These are phyloP conservation scores for Empis livida DNA, from an alignment of 2,888 invertebrate species.

Conservation along the genomic window DNA sequence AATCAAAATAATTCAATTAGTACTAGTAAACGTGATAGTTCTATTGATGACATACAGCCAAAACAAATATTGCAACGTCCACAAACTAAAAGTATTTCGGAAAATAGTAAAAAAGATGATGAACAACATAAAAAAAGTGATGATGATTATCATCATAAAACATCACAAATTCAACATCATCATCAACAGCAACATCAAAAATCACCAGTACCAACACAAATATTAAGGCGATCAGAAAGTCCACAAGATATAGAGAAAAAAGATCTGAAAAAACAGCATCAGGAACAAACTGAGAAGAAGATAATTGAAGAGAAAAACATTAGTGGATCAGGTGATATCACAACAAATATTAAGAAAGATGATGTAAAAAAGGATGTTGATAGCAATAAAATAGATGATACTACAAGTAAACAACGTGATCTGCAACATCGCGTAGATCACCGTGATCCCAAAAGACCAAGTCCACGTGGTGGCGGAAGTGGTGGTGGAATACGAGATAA, in stretches of 20 bases:
- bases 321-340: constrained; percentile 2
- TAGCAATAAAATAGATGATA: background rate
- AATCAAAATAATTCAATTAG: constrained; percentile 13
- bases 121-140: constrained; percentile 3
- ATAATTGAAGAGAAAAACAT: background rate
- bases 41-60: constrained; percentile 29
- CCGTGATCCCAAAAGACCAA: constrained; percentile 7
- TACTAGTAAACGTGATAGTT: constrained; percentile 8
- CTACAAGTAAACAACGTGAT: background rate
- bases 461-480: constrained; percentile 7
- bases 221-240: constrained; percentile 29
- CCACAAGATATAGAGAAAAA: constrained; percentile 7
- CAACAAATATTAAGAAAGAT: background rate
- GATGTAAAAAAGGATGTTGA: no score
- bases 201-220: constrained; percentile 28
- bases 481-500: constrained; percentile 5
- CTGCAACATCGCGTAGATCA: background rate
- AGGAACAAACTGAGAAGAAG: background rate
- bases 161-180: constrained; percentile 10
- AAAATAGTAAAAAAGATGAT: constrained; percentile 15
- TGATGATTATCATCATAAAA: constrained; percentile 6
- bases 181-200: constrained; percentile 11
- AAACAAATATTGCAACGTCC: constrained; percentile 33
- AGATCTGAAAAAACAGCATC: background rate
- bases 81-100: constrained; percentile 19